A percentile compares a stretch with the other conserved stretches of the same genome.
These are phyloP conservation scores for Molanna angustata DNA, from an alignment of 2,888 invertebrate genomes.

Conservation along the genomic window DNA sequence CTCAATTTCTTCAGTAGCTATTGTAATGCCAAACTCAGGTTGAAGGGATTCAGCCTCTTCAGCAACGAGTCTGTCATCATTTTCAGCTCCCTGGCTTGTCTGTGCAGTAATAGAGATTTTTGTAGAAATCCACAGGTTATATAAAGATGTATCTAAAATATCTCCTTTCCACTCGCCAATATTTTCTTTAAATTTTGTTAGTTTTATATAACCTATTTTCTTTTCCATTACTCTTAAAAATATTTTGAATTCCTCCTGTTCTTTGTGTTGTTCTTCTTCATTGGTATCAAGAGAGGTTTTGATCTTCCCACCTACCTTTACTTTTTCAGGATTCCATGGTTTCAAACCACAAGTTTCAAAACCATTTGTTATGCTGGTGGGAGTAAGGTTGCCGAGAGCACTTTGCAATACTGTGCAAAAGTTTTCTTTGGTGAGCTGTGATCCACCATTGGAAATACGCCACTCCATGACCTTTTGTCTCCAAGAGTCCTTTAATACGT, in stretches of 20 bases:
- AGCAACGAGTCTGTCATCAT: too few relatives aligned
- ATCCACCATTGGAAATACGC: constrained; percentile 34
- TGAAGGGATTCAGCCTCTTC: too few relatives aligned
- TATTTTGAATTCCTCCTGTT: background rate
- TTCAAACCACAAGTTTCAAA: constrained; percentile 36
- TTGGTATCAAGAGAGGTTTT: constrained; percentile 13
- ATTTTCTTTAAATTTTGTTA: background rate
- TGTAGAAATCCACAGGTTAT: background rate
- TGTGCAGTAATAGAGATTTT: background rate
- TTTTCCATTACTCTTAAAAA: background rate
- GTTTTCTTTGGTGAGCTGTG: constrained; percentile 33
- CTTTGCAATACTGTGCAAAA: constrained; percentile 35
- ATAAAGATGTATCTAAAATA: background rate
- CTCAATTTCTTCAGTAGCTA: too few relatives aligned
- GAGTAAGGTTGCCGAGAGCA: constrained; percentile 29
- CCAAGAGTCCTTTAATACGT: constrained; percentile 38
- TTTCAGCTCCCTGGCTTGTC: background rate
- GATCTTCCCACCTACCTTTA: too few relatives aligned
- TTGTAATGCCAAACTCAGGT: too few relatives aligned
- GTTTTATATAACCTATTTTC: background rate
- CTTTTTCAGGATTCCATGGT: constrained; percentile 29
- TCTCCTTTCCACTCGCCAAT: constrained; percentile 7
- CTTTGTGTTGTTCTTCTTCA: background rate
- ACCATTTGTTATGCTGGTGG: constrained; percentile 34
- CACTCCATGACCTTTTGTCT: constrained; percentile 28